Evolutionary conservation across 1,140 invertebrate species (phyloP).

Genomic region (Heliconius nattereri): DNA sequence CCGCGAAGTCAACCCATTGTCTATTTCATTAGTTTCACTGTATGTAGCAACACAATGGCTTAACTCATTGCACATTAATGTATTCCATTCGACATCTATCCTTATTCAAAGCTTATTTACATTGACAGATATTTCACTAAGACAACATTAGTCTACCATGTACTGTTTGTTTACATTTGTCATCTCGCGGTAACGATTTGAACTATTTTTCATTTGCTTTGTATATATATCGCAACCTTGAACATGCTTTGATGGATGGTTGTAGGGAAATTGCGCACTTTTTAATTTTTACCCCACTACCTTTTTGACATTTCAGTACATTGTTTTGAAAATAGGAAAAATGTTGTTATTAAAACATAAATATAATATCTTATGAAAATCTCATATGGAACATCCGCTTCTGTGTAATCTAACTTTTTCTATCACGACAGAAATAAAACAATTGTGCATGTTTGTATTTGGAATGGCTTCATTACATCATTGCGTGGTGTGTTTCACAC

Average conservation of each 20-base stretch:
- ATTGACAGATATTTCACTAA: slow-evolving; percentile 37
- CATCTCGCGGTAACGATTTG: slow-evolving; percentile 33
- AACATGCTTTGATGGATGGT: slow-evolving; percentile 33
- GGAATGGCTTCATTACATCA: slow-evolving; percentile 81
- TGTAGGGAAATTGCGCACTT: slow-evolving; percentile 23
- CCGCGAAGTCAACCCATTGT: slow-evolving; percentile 77
- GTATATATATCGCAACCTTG: slow-evolving; percentile 31
- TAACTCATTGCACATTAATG: slow-evolving; percentile 30
- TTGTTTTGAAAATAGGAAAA: neutral
- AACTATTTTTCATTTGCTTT: slow-evolving; percentile 40
- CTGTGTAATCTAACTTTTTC: slow-evolving; percentile 65
- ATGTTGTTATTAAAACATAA: neutral
- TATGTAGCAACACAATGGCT: slow-evolving; percentile 46
- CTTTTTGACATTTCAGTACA: slow-evolving; percentile 7
- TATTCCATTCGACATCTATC: slow-evolving; percentile 8
- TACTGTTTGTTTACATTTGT: slow-evolving; percentile 40
- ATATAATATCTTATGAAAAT: slow-evolving; percentile 8
- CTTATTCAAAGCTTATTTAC: slow-evolving; percentile 30
- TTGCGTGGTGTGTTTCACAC: slow-evolving; percentile 81
- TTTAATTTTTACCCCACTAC: slow-evolving; percentile 6
- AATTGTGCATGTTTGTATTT: slow-evolving; percentile 74
- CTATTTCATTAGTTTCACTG: slow-evolving; percentile 48
- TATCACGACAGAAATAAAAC: slow-evolving; percentile 62
- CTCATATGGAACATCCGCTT: slow-evolving; percentile 50
- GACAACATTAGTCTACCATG: slow-evolving; percentile 32